Evolutionary conservation across 1,140 invertebrate species (phyloP).

Genomic region (Cydia strobilella): DNA sequence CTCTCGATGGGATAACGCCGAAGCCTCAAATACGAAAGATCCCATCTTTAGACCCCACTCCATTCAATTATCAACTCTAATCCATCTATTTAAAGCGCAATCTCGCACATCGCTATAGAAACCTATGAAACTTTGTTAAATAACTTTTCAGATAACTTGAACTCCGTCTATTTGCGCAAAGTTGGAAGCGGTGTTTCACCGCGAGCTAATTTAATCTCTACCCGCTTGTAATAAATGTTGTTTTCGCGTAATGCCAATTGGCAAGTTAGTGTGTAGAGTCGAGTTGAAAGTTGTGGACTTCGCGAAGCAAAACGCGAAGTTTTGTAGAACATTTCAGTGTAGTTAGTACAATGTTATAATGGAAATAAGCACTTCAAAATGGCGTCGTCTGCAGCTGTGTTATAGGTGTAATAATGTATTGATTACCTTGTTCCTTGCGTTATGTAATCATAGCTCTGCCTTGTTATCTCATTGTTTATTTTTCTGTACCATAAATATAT

Average conservation of each 20-base stretch:
- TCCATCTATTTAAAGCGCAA: conserved; percentile 63
- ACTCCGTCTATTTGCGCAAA: conserved; percentile 76
- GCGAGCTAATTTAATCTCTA: conserved; percentile 76
- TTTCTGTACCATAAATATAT: background rate
- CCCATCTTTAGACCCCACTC: conserved; percentile 52
- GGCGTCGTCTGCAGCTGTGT: conserved; percentile 74
- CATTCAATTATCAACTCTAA: conserved; percentile 73
- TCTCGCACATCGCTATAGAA: conserved; percentile 68
- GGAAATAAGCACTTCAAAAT: conserved; percentile 81
- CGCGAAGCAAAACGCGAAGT: conserved; percentile 80
- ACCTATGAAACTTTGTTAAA: conserved; percentile 81
- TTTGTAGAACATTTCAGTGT: conserved; percentile 81
- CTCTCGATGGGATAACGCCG: conserved; percentile 78
- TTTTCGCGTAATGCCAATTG: conserved; percentile 77
- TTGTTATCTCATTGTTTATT: background rate
- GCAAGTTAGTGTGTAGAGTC: conserved; percentile 67
- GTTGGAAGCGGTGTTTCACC: conserved; percentile 74
- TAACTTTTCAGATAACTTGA: conserved; percentile 81
- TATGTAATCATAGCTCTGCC: conserved; percentile 37
- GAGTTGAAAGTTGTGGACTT: conserved; percentile 78
- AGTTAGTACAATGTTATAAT: conserved; percentile 81
- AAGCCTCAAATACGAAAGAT: conserved; percentile 56
- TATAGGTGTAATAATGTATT: conserved; percentile 59
- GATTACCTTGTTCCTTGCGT: conserved; percentile 49
- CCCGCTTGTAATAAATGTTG: conserved; percentile 77